Evolutionary conservation across 2,888 invertebrate genomes (phyloP).

Genomic region (Scaptomyza cyrtandrae): DNA sequence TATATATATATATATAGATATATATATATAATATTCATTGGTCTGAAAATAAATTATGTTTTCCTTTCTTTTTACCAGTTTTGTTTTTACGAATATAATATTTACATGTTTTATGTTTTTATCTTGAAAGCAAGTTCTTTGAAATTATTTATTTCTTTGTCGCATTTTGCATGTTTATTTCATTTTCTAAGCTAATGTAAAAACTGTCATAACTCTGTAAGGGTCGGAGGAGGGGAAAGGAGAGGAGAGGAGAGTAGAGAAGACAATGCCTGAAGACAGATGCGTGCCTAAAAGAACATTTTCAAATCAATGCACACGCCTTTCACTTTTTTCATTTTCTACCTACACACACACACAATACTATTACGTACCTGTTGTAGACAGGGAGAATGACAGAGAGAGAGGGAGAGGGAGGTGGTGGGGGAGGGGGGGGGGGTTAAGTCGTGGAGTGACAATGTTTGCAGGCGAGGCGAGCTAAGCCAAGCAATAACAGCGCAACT

Average conservation of each 20-base stretch:
- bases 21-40: not conserved
- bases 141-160: constrained; percentile 14
- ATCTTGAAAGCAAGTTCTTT: constrained; percentile 7
- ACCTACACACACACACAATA: not conserved
- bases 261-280: constrained; percentile 17
- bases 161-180: not conserved
- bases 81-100: not conserved
- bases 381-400: constrained; percentile 1
- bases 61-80: not conserved
- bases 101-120: not conserved
- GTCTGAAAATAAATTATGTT: not conserved
- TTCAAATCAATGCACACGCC: constrained; percentile 68
- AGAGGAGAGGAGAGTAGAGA: not conserved
- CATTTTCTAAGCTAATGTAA: constrained; percentile 23
- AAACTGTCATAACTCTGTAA: constrained; percentile 56
- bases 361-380: constrained; percentile 7
- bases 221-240: not conserved
- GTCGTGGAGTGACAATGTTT: constrained; percentile 2
- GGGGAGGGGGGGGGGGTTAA: not conserved
- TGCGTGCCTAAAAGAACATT: constrained; percentile 59
- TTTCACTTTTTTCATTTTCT: constrained; percentile 62
- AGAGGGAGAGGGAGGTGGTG: not conserved
- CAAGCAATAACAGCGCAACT: constrained; percentile 50
- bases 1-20: no score
- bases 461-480: constrained; percentile 1